Percentiles rank a stretch among this genome's conserved stretches.
phyloP scores from a whole-genome alignment of 2,797 vertebrate genomes.

The Lates japonicus region DNA sequence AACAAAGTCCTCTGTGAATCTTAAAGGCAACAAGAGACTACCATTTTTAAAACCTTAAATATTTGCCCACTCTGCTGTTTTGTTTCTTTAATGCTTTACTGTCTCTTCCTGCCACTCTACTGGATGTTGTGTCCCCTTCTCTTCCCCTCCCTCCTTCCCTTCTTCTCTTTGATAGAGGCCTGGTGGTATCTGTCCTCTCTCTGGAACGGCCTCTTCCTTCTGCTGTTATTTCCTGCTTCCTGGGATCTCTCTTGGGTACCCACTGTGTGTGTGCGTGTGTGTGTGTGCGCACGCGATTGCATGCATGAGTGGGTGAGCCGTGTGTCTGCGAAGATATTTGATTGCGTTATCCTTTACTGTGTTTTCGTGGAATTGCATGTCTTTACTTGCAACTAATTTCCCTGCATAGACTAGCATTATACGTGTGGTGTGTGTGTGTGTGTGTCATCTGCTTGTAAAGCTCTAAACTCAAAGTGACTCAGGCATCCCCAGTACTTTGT shows the following conservation, averaged over 20 bases:
- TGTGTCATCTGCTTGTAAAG: constrained; percentile 24
- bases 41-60: constrained; percentile 3
- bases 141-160: constrained; percentile 8
- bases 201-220: constrained; percentile 83
- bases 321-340: constrained; percentile 12
- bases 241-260: constrained; percentile 85
- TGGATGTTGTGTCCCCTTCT: constrained; percentile 42
- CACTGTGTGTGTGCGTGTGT: constrained; percentile 16
- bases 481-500: neutral
- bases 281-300: neutral
- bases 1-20: neutral
- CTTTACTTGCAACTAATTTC: constrained; percentile 30
- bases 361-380: constrained; percentile 10
- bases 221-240: constrained; percentile 87
- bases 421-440: neutral
- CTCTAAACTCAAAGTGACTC: constrained; percentile 24
- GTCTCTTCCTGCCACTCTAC: constrained; percentile 39
- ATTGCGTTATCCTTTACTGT: neutral
- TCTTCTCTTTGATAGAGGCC: constrained; percentile 66
- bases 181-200: constrained; percentile 82
- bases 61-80: neutral
- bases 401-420: neutral
- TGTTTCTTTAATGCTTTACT: constrained; percentile 33
- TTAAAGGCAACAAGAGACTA: neutral
- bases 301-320: constrained; percentile 25